Evolutionary conservation across 2,797 vertebrate genomes (phyloP).

Genomic region (Macroramphosus scolopax): DNA sequence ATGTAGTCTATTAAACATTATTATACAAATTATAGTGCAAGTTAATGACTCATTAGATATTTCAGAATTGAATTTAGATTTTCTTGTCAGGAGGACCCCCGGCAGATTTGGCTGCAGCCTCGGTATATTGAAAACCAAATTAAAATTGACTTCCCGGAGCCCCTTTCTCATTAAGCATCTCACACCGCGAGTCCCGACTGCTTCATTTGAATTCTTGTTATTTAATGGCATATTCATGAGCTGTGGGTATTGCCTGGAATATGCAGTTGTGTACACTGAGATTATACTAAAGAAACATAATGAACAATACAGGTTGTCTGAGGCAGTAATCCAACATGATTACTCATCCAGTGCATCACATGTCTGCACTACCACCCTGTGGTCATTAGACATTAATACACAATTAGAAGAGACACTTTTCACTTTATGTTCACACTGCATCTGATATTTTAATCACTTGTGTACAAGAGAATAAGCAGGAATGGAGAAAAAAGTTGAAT

Average conservation of each 20-base stretch:
- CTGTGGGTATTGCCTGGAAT: background rate
- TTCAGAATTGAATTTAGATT: too few relatives aligned
- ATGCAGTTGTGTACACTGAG: background rate
- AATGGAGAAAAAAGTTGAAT: constrained; percentile 14
- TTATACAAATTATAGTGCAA: too few relatives aligned
- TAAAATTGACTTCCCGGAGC: too few relatives aligned
- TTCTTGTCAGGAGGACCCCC: too few relatives aligned
- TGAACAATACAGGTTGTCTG: background rate
- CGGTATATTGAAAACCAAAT: too few relatives aligned
- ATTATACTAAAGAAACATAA: background rate
- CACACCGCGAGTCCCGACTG: too few relatives aligned
- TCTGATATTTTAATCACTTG: constrained; percentile 42
- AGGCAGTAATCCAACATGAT: background rate
- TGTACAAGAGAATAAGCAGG: constrained; percentile 40
- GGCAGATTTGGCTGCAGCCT: too few relatives aligned
- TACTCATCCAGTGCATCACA: background rate
- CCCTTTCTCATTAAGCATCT: too few relatives aligned
- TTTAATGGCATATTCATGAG: background rate
- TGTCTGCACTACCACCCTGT: constrained; percentile 60
- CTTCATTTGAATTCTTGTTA: background rate
- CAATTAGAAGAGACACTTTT: accelerated
- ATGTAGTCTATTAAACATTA: too few relatives aligned
- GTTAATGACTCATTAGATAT: too few relatives aligned
- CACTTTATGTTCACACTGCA: constrained; percentile 64
- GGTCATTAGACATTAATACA: constrained; percentile 38